Evolutionary conservation across 2,113 vertebrate genomes (phyloP), one percentile per base, ranked within the genome.

Genomic region (Hyperoodon ampullatus): DNA sequence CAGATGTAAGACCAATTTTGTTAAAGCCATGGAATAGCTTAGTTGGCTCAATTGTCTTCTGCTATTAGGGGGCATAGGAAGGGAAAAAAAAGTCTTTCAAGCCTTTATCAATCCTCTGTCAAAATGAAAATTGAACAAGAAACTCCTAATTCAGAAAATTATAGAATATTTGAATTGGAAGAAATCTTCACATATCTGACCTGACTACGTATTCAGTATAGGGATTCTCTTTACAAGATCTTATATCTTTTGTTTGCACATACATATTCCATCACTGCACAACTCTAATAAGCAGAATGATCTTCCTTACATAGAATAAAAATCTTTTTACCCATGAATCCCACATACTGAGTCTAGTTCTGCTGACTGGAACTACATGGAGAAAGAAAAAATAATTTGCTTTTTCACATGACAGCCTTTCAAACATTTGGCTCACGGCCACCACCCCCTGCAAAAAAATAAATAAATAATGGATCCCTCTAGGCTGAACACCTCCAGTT

Each of bases 121-220:
- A 87, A 96, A 96, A 90, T 23, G 28, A 88, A 95, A 89, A 87
- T 4, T 66, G 68, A 96, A 60, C 44, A 85, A 77, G 65, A 91
- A 85, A 58, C 2, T 60, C 14, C 50, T 71, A 81, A 74, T 16
- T 95, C 53, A 44, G 30, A 94, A 96, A 68, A 65, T 60, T 82
- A 61, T 39, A 18, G 35, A 53, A 85, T 83, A 30, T 77, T 86
- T 83, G n/a, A 70, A 78, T 78, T 88, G 50, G 18, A 87, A 85
- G 19, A 13, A 65, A 61, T 72, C 60, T 71, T 85, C 12, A 13
- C 35, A 77, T 82, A n/a, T 35, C 81, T 70, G 44, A 68, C 55
- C n/a, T n/a, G 50, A 26, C 21, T 30, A 12, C 28, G 84, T 42
- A 55, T 30, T 92, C 60, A 21, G 44, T 33, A 8, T 7, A 90